Base-by-base conservation (phyloP, 2,888 invertebrate genomes). In the Eupithecia abbreviata region DNA sequence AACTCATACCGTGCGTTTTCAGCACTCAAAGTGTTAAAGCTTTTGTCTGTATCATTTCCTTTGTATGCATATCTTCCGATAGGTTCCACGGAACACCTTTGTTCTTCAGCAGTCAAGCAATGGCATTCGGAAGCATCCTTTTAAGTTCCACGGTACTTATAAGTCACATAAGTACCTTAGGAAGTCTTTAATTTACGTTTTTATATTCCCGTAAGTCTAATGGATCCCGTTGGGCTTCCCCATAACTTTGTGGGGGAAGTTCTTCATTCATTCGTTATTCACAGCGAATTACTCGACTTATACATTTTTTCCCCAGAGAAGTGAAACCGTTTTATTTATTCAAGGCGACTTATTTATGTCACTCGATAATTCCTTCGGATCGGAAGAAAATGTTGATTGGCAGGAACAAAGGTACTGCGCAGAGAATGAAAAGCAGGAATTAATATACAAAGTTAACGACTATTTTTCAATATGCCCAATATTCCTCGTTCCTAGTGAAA, bases 211-310 rank as follows among this genome's bases (percentile, higher is more conserved):
- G 84, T 86, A 84, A 82, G 84, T 87, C 85, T 87, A 87, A 88
- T 86, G 85, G 85, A 81, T 82, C 84, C 84, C 84, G 84, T 82
- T 80, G 76, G 73, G 69, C 77, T 84, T 85, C 87, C 87, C 86
- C 85, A 81, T 82, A 85, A 89, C 84, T 88, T 85, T 75, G 77
- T 71, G 75, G 81, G 85, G 85, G 82, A 90, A 90, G 89, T 89
- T 90, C 87, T 88, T 89, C 90, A 89, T 93, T 93, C 90, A 43
- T 67, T 68, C 43, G 92, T 93, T 92, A 93, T 93, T 93, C 90
- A 93, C 89, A 86, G 87, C 87, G 89, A 91, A 92, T 92, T 92
- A 91, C 89, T 87, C 87, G 85, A 89, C 86, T 89, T 90, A 86
- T 87, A 89, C 86, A 90, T 91, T 92, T 92, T 51, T 88, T 85